Base-by-base conservation (phyloP, 92 coral and sea anemone genomes). In the Porites cylindrica region DNA sequence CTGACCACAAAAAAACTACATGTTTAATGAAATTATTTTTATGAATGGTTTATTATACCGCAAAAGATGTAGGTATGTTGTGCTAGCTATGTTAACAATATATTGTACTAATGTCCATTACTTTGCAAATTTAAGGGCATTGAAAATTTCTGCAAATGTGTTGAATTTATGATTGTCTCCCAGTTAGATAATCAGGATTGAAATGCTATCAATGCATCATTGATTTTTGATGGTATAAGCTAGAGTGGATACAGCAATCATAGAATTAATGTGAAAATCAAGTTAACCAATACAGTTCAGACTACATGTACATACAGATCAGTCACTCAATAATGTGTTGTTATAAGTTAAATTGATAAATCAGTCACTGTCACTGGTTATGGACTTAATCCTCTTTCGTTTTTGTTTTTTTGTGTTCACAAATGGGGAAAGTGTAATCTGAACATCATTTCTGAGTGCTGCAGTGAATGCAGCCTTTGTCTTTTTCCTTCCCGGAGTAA, bases 351-450 rank as follows among this genome's bases (percentile, higher is more conserved):
- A 56, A 56, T 10, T 56, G 61, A 50, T 18, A 65, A 47, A 79
- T 67, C 53, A 80, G 5, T 80, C 86, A 51, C 87, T 83, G 58
- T 73, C 87, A 73, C 87, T 83, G 38, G 81, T 83, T 0, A 74
- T 18, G 12, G 65, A 13, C 24, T 61, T 7, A 20, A 62, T n/a
- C 60, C 80, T 83, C 74, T 20, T 74, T 51, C 73, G 70, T 53
- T 56, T 24, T 21, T 21, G 70, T 17, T 63, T 72, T 17, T 53
- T 51, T 26, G n/a, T 83, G 23, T 73, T 83, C 12, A 83, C 1
- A 10, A 75, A 12, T 10, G 87, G 87, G 8, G 87, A 74, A 14
- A 51, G 11, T 47, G 50, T 18, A 21, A 61, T 3, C 38, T 62
- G 72, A 65, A 53, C 20, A 74, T 26, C 38, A 13, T 47, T 56